Conservation (phyloP, 2,888 invertebrate genomes). For the Apodemia duryi region DNA sequence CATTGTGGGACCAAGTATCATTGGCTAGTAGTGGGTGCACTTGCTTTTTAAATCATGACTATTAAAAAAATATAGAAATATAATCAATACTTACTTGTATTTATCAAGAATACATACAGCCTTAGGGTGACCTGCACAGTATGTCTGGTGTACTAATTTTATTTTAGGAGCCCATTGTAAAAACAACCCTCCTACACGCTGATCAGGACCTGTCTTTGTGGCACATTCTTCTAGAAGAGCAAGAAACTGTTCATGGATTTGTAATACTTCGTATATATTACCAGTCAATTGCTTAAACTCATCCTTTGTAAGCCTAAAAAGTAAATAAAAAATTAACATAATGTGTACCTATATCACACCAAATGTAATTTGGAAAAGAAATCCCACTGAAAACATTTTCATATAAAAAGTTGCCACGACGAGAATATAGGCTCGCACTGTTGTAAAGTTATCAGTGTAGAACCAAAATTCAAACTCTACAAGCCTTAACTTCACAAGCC, state of each 20-base stretch:
- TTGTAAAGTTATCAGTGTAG: too few species aligned
- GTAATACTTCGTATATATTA: slow-evolving; percentile 92
- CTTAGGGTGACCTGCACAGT: slow-evolving; percentile 96
- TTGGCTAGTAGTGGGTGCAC: too few species aligned
- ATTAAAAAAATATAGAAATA: too few species aligned
- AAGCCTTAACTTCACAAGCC: too few species aligned
- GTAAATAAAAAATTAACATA: neutral
- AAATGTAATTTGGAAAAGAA: too few species aligned
- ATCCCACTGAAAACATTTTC: too few species aligned
- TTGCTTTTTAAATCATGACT: too few species aligned
- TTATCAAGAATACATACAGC: slow-evolving; percentile 96
- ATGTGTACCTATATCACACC: too few species aligned
- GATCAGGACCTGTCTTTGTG: slow-evolving; percentile 84
- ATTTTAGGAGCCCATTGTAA: slow-evolving; percentile 90
- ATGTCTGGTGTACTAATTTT: slow-evolving; percentile 91
- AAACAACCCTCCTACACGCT: slow-evolving; percentile 95
- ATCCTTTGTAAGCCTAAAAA: slow-evolving; percentile 86
- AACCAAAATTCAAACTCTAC: too few species aligned
- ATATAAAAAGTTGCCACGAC: too few species aligned
- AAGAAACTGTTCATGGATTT: slow-evolving; percentile 90
- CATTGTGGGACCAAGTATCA: too few species aligned
- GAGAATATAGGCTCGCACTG: too few species aligned
- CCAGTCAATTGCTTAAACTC: slow-evolving; percentile 93
- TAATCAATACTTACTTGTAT: slow-evolving; percentile 84
- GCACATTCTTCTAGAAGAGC: slow-evolving; percentile 89